phyloP scores from a whole-genome alignment of 2,113 vertebrate species.

The Hypomesus transpacificus region DNA sequence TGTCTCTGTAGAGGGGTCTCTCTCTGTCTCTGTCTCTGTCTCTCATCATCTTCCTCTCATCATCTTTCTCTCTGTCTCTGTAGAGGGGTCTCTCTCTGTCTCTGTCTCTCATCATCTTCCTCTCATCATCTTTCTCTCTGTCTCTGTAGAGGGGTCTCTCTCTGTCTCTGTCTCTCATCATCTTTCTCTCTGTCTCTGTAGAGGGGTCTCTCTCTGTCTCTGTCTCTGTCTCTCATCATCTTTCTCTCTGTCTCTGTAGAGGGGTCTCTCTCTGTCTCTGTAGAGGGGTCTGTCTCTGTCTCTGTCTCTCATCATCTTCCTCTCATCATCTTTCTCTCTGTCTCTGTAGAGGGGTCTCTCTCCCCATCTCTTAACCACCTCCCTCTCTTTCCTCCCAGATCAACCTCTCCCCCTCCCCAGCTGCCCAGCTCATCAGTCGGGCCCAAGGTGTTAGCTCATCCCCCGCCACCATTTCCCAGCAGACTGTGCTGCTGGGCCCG shows the following conservation, averaged over 20 bases:
- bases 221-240: neutral
- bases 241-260: neutral
- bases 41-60: neutral
- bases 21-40: conserved; percentile 4
- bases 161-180: no score
- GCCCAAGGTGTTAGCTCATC: conserved; percentile 84
- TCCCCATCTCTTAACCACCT: neutral
- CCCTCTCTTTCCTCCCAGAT: conserved; percentile 66
- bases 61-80: no score
- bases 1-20: no score
- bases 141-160: no score
- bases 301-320: no score
- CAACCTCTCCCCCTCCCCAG: conserved; percentile 82
- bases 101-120: no score
- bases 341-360: neutral
- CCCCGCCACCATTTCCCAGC: conserved; percentile 87
- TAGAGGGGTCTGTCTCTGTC: no score
- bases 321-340: neutral
- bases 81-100: no score
- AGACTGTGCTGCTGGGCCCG: conserved; percentile 91
- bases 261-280: no score
- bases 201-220: conserved; percentile 11
- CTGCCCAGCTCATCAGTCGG: conserved; percentile 88
- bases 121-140: neutral
- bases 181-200: neutral